Conservation (phyloP, 2,888 invertebrate species). For the Eupeodes luniger region DNA sequence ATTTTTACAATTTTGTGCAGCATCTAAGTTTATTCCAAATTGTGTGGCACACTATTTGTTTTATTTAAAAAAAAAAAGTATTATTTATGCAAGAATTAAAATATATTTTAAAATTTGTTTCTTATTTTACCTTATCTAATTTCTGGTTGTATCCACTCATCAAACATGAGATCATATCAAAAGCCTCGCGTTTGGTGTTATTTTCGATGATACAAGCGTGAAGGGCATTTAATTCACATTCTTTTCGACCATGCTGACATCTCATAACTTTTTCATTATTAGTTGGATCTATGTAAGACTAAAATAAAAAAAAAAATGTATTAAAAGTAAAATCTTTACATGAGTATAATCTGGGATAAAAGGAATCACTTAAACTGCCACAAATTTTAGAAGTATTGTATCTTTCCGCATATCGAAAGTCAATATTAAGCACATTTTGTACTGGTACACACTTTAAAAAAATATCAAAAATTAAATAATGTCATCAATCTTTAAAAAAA, state of each 20-base stretch:
- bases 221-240: conserved; percentile 82
- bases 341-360: no score
- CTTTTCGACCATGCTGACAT: conserved; percentile 82
- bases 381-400: no score
- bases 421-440: no score
- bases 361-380: no score
- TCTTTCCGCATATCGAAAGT: no score
- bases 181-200: conserved; percentile 77
- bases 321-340: no score
- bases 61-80: conserved; percentile 34
- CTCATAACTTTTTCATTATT: conserved; percentile 77
- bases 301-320: not conserved
- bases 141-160: conserved; percentile 77
- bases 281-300: conserved; percentile 77
- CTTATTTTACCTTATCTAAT: conserved; percentile 77
- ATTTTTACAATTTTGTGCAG: conserved; percentile 79
- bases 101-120: not conserved
- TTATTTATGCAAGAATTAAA: not conserved
- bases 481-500: no score
- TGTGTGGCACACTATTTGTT: conserved; percentile 78
- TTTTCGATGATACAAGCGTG: conserved; percentile 83
- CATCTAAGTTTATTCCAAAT: conserved; percentile 78
- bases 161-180: conserved; percentile 81
- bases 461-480: no score
- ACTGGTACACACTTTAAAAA: no score